Conservation (phyloP, 2,113 vertebrate species). For the Zootoca vivipara region DNA sequence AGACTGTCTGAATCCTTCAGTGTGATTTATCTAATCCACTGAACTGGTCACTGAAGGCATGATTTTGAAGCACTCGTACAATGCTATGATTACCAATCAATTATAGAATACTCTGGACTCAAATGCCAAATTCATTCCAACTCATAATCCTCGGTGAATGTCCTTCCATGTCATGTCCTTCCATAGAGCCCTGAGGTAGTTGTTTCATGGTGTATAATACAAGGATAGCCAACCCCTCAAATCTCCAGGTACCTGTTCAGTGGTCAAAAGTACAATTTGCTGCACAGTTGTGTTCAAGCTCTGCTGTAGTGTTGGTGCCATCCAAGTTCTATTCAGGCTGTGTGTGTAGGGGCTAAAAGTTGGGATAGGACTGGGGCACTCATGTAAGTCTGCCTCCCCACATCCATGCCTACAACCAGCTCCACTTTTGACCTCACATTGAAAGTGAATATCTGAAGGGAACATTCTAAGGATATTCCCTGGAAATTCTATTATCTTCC, state of each 20-base stretch:
- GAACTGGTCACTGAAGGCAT: conserved; percentile 37
- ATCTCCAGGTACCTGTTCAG: background rate
- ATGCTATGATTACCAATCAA: background rate
- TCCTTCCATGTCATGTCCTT: background rate
- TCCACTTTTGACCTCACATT: no score
- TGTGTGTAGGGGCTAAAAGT: background rate
- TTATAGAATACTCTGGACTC: conserved; percentile 31
- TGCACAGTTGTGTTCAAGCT: background rate
- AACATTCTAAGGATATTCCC: no score
- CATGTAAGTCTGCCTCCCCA: no score
- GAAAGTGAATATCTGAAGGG: no score
- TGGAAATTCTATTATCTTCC: no score
- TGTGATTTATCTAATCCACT: conserved; percentile 44
- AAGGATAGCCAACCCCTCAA: background rate
- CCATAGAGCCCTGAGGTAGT: background rate
- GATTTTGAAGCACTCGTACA: conserved; percentile 13
- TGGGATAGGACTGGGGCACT: no score
- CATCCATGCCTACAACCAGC: no score
- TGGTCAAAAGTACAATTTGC: background rate
- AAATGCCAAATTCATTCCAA: background rate
- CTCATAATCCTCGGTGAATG: background rate
- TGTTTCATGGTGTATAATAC: background rate
- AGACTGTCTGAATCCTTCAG: conserved; percentile 20
- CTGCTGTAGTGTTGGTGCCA: background rate
- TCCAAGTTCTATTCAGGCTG: background rate